A percentile compares a stretch with the other conserved stretches of the same genome.
These are phyloP conservation scores for Brienomyrus longianalis DNA, from an alignment of 2,113 vertebrate species.

Conservation along the genomic window DNA sequence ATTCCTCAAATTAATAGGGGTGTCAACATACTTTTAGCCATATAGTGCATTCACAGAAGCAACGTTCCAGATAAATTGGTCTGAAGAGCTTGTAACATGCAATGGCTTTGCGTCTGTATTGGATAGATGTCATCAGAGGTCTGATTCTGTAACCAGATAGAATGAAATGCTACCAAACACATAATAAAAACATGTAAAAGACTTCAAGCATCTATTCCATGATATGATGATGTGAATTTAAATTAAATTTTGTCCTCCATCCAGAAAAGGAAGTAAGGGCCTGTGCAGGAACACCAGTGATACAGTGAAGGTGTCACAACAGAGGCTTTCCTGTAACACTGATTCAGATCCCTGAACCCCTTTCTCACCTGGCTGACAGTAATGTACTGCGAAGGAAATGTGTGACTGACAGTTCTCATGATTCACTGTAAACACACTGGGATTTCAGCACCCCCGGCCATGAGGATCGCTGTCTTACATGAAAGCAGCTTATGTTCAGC, in stretches of 20 bases:
- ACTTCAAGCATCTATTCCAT: not conserved
- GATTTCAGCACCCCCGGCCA: slow-evolving; percentile 49
- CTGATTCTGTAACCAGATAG: not conserved
- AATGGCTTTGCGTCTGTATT: not conserved
- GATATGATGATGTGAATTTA: not conserved
- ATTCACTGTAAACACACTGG: slow-evolving; percentile 53
- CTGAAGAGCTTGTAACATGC: not conserved
- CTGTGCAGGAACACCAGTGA: slow-evolving; percentile 54
- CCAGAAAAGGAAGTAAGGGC: not conserved
- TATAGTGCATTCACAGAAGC: not conserved
- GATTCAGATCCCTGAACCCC: slow-evolving; percentile 34
- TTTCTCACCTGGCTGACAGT: slow-evolving; percentile 55
- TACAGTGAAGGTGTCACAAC: slow-evolving; percentile 57
- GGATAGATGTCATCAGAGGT: not conserved
- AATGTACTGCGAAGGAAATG: slow-evolving; percentile 44
- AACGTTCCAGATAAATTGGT: not conserved
- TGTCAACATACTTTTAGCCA: not conserved
- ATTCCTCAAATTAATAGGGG: not conserved
- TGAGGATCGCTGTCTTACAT: slow-evolving; percentile 52
- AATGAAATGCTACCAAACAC: not conserved
- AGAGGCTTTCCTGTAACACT: slow-evolving; percentile 46
- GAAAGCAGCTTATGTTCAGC: slow-evolving; percentile 47
- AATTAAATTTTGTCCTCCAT: not conserved
- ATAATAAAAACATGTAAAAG: not conserved
- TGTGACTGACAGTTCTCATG: slow-evolving; percentile 26